Base-by-base conservation (phyloP, 2,797 vertebrate species). In the Alca torda region DNA sequence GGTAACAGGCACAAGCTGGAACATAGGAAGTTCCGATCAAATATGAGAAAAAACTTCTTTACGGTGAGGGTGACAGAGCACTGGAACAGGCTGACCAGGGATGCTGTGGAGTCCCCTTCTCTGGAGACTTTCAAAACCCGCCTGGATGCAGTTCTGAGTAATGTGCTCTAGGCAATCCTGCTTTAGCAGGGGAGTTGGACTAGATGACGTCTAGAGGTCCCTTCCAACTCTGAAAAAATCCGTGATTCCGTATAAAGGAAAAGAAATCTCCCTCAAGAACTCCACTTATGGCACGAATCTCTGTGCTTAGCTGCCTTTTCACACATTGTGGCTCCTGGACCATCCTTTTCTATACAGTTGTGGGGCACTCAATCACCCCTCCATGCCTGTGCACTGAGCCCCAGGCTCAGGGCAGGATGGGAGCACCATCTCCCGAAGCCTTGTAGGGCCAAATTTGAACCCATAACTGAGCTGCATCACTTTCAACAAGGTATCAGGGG, bases 291-390 rank as follows among this genome's bases (percentile, higher is more conserved):
- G 26, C 31, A 41, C 41, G 50, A 41, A 87, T 60, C 39, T 54
- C 26, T 7, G 43, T 16, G 18, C 4, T 76, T 8, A 28, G 4
- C 37, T 61, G 25, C 18, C 23, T 69, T 69, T 81, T 54, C 43
- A 56, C 45, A n/a, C 20, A 4, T 20, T 1, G 0, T 24, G 37
- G 53, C 14, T 59, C 30, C n/a, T 0, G 0, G 28, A 31, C 7
- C 37, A 70, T 16, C 20, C 17, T 3, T 37, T 76, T 50, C 21
- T 21, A 11, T 13, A 54, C 17, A 23, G 15, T 26, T 57, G 9
- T 15, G 61, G 31, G 14, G 10, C 19, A 68, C 67, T 21, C 10
- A 18, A 18, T 51, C 39, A 2, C 23, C 65, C 43, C 23, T 70
- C 65, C 39, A 9, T 37, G 25, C 10, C 57, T 6, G 6, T 20